phyloP scores from a whole-genome alignment of 2,113 vertebrate species.

The Phoxinus phoxinus region DNA sequence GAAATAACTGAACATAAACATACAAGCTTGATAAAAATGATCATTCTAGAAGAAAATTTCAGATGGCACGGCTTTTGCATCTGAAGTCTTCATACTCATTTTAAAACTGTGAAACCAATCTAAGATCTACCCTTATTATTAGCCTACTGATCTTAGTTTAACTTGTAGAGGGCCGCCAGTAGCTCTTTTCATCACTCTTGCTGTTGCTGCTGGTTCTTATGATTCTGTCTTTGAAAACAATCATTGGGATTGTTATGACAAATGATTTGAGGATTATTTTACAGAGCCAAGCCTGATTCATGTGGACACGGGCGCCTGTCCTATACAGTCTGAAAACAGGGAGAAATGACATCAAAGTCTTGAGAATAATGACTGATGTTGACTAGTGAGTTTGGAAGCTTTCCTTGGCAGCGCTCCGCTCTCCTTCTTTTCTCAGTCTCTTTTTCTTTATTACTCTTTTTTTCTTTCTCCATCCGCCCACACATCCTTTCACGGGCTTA shows the following conservation, averaged over 20 bases:
- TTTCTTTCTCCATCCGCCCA: constrained; percentile 50
- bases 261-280: constrained; percentile 46
- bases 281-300: constrained; percentile 39
- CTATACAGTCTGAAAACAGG: constrained; percentile 51
- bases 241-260: constrained; percentile 43
- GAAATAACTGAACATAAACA: no score
- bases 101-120: neutral
- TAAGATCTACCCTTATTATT: neutral
- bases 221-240: constrained; percentile 25
- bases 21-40: no score
- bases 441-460: constrained; percentile 15
- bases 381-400: constrained; percentile 46
- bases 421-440: constrained; percentile 17
- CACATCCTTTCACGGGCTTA: constrained; percentile 32
- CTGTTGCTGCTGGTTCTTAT: neutral
- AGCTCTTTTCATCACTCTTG: constrained; percentile 3
- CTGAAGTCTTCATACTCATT: no score
- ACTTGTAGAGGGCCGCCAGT: neutral
- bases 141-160: constrained; percentile 11
- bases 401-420: constrained; percentile 37
- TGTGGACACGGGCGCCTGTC: constrained; percentile 48
- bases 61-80: no score
- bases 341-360: constrained; percentile 51
- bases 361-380: constrained; percentile 41
- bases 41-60: no score